Conservation (phyloP, 2,888 invertebrate species). For the Cataglyphis livida region DNA sequence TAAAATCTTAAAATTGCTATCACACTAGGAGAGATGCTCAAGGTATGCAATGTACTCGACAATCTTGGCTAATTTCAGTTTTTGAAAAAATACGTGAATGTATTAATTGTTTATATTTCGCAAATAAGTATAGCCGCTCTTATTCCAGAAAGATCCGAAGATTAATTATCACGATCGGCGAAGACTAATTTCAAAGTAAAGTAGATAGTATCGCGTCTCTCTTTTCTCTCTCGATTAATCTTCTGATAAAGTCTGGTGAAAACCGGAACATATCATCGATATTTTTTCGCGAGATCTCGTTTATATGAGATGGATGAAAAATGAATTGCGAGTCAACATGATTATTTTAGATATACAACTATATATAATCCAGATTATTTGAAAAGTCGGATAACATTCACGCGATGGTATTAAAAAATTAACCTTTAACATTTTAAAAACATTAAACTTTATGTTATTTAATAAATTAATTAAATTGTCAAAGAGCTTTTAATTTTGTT, state of each 20-base stretch:
- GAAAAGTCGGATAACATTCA: not conserved
- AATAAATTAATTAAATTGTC: not conserved
- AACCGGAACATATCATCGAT: not conserved
- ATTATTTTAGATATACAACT: not conserved
- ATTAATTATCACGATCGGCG: conserved; percentile 34
- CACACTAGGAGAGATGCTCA: not conserved
- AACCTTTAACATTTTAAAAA: not conserved
- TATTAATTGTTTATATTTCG: not conserved
- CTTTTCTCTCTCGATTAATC: conserved; percentile 29
- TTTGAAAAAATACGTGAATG: not conserved
- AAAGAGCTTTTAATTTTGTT: not conserved
- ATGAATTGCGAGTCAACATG: not conserved
- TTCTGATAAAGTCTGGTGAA: conserved; percentile 13
- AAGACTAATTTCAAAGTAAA: conserved; percentile 12
- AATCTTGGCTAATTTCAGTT: not conserved
- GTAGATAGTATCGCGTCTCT: conserved; percentile 14
- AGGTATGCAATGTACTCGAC: not conserved
- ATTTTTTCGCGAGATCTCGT: not conserved
- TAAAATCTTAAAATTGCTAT: not conserved
- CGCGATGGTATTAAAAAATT: not conserved
- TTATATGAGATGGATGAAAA: not conserved
- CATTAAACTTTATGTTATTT: not conserved
- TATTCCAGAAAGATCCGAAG: not conserved
- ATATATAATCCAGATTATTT: not conserved
- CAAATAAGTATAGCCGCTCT: not conserved